These are phyloP conservation scores for Syrista parreyssii DNA, from an alignment of 2,888 invertebrate genomes.

Conservation along the genomic window DNA sequence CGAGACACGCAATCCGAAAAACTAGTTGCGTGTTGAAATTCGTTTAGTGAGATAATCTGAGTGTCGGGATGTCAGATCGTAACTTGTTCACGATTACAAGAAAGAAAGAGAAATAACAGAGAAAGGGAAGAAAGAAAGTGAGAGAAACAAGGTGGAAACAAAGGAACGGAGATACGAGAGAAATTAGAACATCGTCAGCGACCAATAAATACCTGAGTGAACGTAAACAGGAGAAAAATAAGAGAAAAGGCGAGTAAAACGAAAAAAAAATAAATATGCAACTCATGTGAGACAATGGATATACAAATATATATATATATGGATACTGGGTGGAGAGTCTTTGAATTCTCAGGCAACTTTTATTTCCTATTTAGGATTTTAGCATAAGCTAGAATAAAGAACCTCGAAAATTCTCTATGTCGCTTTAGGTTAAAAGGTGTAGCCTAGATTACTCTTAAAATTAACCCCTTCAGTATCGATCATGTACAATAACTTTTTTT, in stretches of 20 bases:
- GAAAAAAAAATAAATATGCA: conserved; percentile 34
- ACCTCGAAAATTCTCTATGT: conserved; percentile 10
- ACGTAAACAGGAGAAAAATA: neutral
- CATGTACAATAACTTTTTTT: conserved; percentile 3
- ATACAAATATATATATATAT: conserved; percentile 10
- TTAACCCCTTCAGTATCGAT: neutral
- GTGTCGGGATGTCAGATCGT: conserved; percentile 49
- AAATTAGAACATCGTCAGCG: conserved; percentile 2
- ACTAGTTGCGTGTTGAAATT: neutral
- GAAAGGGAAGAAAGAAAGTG: conserved; percentile 34
- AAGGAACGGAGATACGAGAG: conserved; percentile 18
- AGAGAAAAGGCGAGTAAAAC: neutral
- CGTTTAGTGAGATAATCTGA: conserved; percentile 17
- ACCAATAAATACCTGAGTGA: neutral
- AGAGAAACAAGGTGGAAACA: conserved; percentile 33
- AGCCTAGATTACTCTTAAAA: neutral
- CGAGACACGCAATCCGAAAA: neutral
- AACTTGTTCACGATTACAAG: neutral
- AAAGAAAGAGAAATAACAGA: conserved; percentile 35
- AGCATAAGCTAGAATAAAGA: neutral
- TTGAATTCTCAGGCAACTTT: neutral
- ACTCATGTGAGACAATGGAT: conserved; percentile 33
- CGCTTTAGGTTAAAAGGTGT: neutral
- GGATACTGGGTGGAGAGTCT: conserved; percentile 42
- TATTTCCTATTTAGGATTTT: neutral